Conservation (phyloP, 2,113 vertebrate genomes). For the Urocitellus parryii region DNA sequence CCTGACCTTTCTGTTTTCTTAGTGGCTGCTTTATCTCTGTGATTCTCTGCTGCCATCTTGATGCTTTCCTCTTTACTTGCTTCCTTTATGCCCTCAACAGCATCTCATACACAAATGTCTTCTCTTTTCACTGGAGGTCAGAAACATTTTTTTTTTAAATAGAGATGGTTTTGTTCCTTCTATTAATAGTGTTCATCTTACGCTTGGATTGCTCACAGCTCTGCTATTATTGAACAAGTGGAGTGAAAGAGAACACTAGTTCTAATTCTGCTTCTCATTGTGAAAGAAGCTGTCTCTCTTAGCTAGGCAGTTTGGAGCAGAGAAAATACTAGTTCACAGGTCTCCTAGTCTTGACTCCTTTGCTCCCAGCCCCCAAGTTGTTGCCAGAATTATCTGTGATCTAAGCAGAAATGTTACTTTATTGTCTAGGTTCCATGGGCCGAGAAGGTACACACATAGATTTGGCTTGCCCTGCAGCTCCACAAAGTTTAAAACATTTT, state of each 20-base stretch:
- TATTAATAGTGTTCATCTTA: background rate
- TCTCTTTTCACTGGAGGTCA: rapidly evolving
- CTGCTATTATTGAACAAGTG: background rate
- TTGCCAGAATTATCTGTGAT: background rate
- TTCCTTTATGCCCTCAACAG: rapidly evolving
- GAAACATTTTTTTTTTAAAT: background rate
- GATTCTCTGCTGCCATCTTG: background rate
- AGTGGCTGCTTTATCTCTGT: background rate
- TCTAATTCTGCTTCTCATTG: background rate
- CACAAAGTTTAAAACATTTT: background rate
- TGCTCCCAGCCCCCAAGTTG: background rate
- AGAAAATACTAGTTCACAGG: background rate
- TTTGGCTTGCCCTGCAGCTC: background rate
- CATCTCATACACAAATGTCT: background rate
- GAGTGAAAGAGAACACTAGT: background rate
- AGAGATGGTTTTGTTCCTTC: background rate
- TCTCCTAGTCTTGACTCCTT: background rate
- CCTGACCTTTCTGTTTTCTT: background rate
- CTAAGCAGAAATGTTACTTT: background rate
- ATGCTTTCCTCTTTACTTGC: background rate
- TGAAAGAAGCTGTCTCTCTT: background rate
- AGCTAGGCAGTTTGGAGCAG: background rate
- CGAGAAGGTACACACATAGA: background rate
- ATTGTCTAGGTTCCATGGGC: background rate
- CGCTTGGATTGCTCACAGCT: background rate